A percentile compares a stretch with the other conserved stretches of the same genome.
phyloP scores from a whole-genome alignment of 92 coral and sea anemone genomes.

The Zoanthus gigantus region DNA sequence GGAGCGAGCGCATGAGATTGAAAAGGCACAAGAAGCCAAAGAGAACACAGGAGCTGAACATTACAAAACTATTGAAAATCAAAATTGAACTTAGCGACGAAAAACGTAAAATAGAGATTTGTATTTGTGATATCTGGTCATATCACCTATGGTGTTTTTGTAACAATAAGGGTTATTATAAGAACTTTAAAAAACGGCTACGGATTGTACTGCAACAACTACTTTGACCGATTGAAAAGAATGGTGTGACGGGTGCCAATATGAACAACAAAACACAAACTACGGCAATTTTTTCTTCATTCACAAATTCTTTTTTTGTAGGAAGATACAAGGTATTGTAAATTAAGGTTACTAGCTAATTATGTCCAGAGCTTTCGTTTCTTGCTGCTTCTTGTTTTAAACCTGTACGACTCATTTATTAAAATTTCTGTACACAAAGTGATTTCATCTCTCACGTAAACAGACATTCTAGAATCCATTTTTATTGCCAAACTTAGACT shows the following conservation, averaged over 20 bases:
- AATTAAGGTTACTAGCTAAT: too few species aligned
- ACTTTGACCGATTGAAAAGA: too few species aligned
- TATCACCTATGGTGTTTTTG: not conserved
- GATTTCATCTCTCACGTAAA: too few species aligned
- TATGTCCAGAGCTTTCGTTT: too few species aligned
- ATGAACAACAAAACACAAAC: not conserved
- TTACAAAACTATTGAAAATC: too few species aligned
- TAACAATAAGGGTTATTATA: not conserved
- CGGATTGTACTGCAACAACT: not conserved
- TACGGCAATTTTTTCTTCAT: not conserved
- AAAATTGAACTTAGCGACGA: not conserved
- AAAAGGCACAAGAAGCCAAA: conserved; percentile 50
- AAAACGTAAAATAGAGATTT: not conserved
- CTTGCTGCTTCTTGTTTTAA: too few species aligned
- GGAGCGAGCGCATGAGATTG: conserved; percentile 62
- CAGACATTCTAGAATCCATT: too few species aligned
- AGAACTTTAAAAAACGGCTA: not conserved
- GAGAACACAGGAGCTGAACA: conserved; percentile 49
- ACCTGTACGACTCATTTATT: too few species aligned
- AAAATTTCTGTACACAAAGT: too few species aligned
- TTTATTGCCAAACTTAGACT: too few species aligned
- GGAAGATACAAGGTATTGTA: too few species aligned
- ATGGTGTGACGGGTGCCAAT: too few species aligned
- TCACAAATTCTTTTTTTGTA: not conserved
- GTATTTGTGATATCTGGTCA: conserved; percentile 5